These are phyloP conservation scores for Slavum lentiscoides DNA, from an alignment of 2,888 invertebrate species.

Conservation along the genomic window DNA sequence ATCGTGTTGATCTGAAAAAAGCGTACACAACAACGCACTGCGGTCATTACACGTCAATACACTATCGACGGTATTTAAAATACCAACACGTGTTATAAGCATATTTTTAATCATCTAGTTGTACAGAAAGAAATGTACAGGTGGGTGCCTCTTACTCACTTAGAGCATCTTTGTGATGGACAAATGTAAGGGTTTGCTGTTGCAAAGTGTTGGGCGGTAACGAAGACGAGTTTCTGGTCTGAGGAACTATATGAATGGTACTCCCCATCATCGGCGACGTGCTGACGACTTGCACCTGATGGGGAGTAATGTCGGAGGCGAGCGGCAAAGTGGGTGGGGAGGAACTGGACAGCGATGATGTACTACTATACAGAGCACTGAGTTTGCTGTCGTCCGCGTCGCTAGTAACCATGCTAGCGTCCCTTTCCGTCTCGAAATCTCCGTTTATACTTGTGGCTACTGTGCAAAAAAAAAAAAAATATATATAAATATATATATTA, in stretches of 20 bases:
- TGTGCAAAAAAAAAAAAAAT: not conserved
- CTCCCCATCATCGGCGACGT: constrained; percentile 52
- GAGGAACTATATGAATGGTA: constrained; percentile 53
- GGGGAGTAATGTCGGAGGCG: constrained; percentile 46
- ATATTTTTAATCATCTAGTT: not conserved
- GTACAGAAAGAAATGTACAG: not conserved
- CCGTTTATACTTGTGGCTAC: constrained; percentile 47
- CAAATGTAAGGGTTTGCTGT: constrained; percentile 49
- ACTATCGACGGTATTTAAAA: not conserved
- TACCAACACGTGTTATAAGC: not conserved
- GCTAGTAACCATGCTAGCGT: constrained; percentile 49
- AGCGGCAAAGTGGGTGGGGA: constrained; percentile 55
- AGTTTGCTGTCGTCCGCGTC: constrained; percentile 54
- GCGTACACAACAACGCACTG: not conserved
- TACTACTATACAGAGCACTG: constrained; percentile 56
- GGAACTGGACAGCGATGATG: constrained; percentile 56
- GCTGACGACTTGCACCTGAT: constrained; percentile 50
- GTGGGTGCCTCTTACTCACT: constrained; percentile 12
- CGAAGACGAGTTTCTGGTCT: constrained; percentile 53
- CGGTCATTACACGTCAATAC: not conserved
- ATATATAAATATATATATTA: too few relatives aligned
- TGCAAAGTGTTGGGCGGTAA: constrained; percentile 47
- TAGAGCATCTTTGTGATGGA: constrained; percentile 49
- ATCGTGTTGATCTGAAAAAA: constrained; percentile 45
- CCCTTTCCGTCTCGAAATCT: constrained; percentile 53